These are phyloP conservation scores for Perizoma flavofasciatum DNA, from an alignment of 2,888 invertebrate genomes.

Conservation along the genomic window DNA sequence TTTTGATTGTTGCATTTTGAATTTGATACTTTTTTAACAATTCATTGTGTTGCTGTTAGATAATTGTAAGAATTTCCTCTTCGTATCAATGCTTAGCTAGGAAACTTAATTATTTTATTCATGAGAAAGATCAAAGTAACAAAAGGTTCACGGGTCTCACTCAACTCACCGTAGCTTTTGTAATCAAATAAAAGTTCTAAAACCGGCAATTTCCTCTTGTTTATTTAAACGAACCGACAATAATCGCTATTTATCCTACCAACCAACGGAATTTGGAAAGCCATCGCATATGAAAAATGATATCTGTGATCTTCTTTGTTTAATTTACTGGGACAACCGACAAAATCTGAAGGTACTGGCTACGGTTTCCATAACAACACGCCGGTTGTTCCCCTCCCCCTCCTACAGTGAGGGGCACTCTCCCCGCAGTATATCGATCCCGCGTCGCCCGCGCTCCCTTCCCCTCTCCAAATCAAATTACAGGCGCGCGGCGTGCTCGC, in stretches of 20 bases:
- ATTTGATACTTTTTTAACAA: too few relatives aligned
- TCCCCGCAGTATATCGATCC: constrained; percentile 59
- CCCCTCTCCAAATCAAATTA: constrained; percentile 82
- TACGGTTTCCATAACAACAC: constrained; percentile 81
- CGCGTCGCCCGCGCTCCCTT: constrained; percentile 52
- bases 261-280: constrained; percentile 24
- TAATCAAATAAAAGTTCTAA: constrained; percentile 9
- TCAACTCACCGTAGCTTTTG: background rate
- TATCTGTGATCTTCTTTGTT: constrained; percentile 76
- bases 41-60: too few relatives aligned
- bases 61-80: background rate
- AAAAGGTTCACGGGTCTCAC: constrained; percentile 2
- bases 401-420: constrained; percentile 35
- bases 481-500: constrained; percentile 60
- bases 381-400: constrained; percentile 58
- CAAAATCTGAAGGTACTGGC: constrained; percentile 75
- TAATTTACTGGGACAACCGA: constrained; percentile 78
- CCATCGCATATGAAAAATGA: constrained; percentile 60
- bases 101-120: constrained; percentile 9
- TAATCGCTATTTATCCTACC: constrained; percentile 12
- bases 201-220: constrained; percentile 11
- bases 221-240: constrained; percentile 15
- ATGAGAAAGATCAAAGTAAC: constrained; percentile 16
- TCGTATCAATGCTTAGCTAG: background rate
- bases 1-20: constrained; percentile 16